Percentiles rank a stretch among this genome's conserved stretches.
Conservation (phyloP, 2,113 vertebrate genomes). For the Petromus typicus region DNA sequence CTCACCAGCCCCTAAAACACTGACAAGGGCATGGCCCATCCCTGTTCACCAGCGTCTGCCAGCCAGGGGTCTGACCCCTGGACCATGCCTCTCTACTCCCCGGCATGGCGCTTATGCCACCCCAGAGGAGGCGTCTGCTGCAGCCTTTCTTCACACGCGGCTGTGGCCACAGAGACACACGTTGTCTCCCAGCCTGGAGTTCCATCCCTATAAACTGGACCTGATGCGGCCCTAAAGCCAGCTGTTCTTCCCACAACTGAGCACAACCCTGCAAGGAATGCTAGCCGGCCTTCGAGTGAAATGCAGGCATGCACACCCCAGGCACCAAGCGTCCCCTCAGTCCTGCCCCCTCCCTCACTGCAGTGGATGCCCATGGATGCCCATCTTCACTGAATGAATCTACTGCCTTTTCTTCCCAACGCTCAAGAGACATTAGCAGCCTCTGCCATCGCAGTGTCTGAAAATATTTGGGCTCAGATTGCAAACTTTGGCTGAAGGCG, state of each 20-base stretch:
- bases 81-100: background rate
- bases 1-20: background rate
- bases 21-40: background rate
- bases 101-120: background rate
- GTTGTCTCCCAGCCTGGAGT: background rate
- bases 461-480: slow-evolving; percentile 41
- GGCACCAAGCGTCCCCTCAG: background rate
- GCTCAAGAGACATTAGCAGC: background rate
- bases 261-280: background rate
- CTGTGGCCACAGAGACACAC: background rate
- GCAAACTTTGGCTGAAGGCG: slow-evolving; percentile 21
- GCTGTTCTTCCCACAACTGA: background rate
- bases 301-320: background rate
- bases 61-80: background rate
- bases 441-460: slow-evolving; percentile 11
- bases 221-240: rapidly evolving
- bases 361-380: background rate
- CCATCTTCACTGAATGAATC: background rate
- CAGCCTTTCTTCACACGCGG: background rate
- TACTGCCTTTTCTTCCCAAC: slow-evolving; percentile 38
- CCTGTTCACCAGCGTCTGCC: background rate
- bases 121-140: background rate
- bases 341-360: background rate
- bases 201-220: background rate
- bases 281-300: background rate